Evolutionary conservation across 2,113 vertebrate species (phyloP).

Genomic region (Helogale parvula): DNA sequence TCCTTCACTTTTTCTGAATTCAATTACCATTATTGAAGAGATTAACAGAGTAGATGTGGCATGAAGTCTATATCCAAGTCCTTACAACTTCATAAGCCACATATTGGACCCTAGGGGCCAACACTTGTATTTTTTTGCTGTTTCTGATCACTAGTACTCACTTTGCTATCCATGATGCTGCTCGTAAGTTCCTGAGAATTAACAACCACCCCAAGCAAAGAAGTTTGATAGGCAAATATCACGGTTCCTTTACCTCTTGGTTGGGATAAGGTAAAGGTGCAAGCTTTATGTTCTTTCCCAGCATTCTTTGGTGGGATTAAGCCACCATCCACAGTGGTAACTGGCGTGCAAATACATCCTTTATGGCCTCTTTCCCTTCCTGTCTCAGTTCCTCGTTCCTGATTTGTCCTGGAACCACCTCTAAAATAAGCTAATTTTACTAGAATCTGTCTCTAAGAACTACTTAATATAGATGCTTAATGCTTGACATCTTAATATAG

Average conservation of each 20-base stretch:
- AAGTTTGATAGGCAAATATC: neutral
- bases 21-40: neutral
- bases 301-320: neutral
- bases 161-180: neutral
- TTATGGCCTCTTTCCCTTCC: neutral
- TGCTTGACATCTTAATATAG: neutral
- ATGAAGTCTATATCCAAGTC: neutral
- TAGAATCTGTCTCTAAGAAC: neutral
- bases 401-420: neutral
- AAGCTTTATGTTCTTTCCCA: neutral
- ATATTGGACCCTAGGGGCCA: neutral
- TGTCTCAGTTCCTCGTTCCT: neutral
- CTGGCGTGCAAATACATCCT: neutral
- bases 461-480: neutral
- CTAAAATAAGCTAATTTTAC: neutral
- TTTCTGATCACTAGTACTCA: neutral
- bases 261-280: neutral
- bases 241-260: neutral
- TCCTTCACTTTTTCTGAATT: neutral
- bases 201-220: neutral
- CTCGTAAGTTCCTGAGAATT: neutral
- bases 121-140: neutral
- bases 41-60: neutral
- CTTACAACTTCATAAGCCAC: neutral
- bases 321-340: neutral